Conservation (phyloP, 2,113 vertebrate genomes). For the Murina feae region DNA sequence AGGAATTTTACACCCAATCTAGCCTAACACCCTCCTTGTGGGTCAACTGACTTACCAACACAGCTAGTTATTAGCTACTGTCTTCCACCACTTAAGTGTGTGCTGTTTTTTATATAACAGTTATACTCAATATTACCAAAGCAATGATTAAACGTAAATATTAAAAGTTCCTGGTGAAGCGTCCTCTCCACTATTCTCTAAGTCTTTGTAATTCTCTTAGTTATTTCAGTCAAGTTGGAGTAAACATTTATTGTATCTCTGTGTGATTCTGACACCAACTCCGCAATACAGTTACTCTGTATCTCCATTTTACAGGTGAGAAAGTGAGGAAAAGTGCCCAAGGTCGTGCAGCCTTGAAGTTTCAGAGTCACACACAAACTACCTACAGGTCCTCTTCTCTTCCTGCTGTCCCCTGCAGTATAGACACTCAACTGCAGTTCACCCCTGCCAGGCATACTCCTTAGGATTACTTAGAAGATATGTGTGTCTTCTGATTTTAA, state of each 20-base stretch:
- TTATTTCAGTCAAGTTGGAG: not conserved
- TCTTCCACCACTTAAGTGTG: not conserved
- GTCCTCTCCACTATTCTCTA: not conserved
- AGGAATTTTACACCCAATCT: not conserved
- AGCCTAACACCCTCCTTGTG: not conserved
- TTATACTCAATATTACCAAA: not conserved
- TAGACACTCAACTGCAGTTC: not conserved
- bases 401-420: not conserved
- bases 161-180: not conserved
- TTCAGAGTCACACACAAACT: not conserved
- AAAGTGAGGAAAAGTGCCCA: not conserved
- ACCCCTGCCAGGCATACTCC: not conserved
- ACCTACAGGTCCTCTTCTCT: not conserved
- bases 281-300: not conserved
- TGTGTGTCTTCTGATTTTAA: not conserved
- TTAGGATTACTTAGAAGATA: not conserved
- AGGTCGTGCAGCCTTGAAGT: not conserved
- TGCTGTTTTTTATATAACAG: not conserved
- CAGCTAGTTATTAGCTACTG: not conserved
- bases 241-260: not conserved
- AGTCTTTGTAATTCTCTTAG: not conserved
- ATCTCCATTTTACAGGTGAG: not conserved
- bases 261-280: not conserved
- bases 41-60: not conserved
- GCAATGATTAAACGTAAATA: not conserved